phyloP scores from a whole-genome alignment of 2,113 vertebrate genomes.

The Formicarius rufipectus region DNA sequence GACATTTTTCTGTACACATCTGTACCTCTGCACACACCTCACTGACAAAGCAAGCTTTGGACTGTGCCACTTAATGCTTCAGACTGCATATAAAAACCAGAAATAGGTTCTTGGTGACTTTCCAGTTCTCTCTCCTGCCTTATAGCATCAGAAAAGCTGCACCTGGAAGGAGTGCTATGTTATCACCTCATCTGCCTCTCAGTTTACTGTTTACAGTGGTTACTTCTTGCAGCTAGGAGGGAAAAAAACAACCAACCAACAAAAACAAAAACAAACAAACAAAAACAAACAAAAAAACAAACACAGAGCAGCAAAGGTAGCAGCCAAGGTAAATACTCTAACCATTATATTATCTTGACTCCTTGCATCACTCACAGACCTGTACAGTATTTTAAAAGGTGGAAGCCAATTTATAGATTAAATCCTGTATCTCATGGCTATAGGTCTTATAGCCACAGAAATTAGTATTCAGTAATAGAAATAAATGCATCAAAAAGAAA shows the following conservation, averaged over 20 bases:
- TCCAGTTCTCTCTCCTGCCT: background rate
- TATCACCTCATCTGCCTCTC: background rate
- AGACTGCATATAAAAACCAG: background rate
- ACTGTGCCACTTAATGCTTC: background rate
- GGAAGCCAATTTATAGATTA: background rate
- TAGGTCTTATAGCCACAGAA: background rate
- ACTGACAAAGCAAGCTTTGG: background rate
- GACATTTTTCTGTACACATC: background rate
- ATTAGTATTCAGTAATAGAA: background rate
- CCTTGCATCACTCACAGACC: accelerated
- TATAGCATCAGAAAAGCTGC: background rate
- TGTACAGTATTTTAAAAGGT: accelerated
- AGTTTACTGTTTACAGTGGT: accelerated
- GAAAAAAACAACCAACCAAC: too few species aligned
- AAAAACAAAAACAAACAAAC: too few species aligned
- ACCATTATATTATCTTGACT: background rate
- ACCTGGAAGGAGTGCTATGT: background rate
- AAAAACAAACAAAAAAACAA: too few species aligned
- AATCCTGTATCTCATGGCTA: background rate
- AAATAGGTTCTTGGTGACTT: background rate
- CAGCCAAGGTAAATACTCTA: background rate
- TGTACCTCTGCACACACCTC: background rate
- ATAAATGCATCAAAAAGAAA: accelerated
- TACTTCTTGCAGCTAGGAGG: background rate
- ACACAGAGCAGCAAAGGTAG: too few species aligned